Percentiles rank a stretch among this genome's conserved stretches.
Conservation (phyloP, 2,888 invertebrate genomes). For the Agrochola circellaris region DNA sequence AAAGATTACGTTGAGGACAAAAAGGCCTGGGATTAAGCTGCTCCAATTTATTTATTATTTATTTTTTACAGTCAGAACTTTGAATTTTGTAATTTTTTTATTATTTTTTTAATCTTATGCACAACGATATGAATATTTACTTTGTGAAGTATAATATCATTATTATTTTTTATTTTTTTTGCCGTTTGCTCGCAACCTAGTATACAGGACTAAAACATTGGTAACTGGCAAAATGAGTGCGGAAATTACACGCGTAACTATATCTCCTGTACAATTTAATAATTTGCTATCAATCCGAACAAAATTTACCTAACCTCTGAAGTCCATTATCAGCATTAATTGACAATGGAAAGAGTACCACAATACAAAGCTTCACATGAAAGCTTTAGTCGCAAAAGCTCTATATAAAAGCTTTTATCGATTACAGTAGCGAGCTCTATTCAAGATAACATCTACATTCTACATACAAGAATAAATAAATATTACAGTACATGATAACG, state of each 20-base stretch:
- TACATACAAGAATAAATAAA: neutral
- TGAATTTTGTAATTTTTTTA: too few relatives aligned
- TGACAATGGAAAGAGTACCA: neutral
- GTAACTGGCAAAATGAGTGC: too few relatives aligned
- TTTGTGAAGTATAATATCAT: too few relatives aligned
- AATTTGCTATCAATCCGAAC: neutral
- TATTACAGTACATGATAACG: neutral
- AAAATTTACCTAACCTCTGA: neutral
- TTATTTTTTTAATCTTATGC: too few relatives aligned
- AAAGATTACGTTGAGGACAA: too few relatives aligned
- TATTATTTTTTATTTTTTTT: too few relatives aligned
- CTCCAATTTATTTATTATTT: too few relatives aligned
- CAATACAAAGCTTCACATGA: conserved; percentile 10
- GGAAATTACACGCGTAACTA: neutral
- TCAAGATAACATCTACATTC: conserved; percentile 31
- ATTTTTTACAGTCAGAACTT: too few relatives aligned
- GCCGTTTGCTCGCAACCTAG: too few relatives aligned
- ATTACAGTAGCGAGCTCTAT: conserved; percentile 1
- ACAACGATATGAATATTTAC: too few relatives aligned
- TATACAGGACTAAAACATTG: too few relatives aligned
- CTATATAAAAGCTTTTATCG: conserved; percentile 25
- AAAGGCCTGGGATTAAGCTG: too few relatives aligned
- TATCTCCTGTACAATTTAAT: neutral
- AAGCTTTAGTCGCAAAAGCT: conserved; percentile 28
- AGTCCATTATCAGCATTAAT: neutral